These are phyloP conservation scores for Carcharodon carcharias DNA, from an alignment of 2,797 vertebrate genomes.

Conservation along the genomic window DNA sequence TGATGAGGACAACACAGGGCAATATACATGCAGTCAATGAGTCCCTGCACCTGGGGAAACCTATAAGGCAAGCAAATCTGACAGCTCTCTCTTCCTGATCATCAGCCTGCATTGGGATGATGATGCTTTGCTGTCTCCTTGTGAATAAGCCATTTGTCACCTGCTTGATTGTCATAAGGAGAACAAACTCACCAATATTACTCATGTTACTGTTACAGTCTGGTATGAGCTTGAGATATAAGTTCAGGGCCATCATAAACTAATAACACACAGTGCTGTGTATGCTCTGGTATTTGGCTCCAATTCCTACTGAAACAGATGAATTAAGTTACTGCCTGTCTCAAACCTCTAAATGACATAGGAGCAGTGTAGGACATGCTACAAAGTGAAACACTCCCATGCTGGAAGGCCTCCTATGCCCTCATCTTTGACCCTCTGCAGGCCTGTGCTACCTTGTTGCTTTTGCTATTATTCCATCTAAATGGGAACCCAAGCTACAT, in stretches of 20 bases:
- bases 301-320: background rate
- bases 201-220: background rate
- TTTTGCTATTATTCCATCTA: background rate
- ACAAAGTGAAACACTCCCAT: background rate
- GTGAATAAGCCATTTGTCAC: background rate
- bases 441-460: no score
- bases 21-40: background rate
- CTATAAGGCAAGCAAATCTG: background rate
- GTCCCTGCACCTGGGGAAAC: background rate
- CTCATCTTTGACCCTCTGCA: background rate
- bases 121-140: background rate
- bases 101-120: background rate
- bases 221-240: background rate
- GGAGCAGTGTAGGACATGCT: background rate
- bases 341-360: background rate
- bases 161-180: background rate
- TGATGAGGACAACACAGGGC: background rate
- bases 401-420: background rate
- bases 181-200: background rate
- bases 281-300: background rate
- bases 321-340: background rate
- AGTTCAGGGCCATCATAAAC: background rate
- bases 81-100: background rate
- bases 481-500: background rate
- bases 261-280: background rate